A percentile compares a stretch with the other conserved stretches of the same genome.
Conservation (phyloP, 2,797 vertebrate genomes). For the Zalophus californianus region DNA sequence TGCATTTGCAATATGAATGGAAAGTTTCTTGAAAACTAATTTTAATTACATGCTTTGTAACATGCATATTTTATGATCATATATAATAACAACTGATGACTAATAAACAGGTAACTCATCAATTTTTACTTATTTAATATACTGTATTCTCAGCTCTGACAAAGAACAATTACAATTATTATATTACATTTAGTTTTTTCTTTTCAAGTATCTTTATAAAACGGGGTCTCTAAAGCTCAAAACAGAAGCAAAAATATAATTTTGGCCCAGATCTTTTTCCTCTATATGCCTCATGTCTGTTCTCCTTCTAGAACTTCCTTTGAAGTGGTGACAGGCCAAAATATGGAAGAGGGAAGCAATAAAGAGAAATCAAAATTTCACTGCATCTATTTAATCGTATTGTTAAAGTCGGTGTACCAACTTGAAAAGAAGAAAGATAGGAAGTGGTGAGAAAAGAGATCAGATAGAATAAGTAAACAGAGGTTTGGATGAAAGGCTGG, state of each 20-base stretch:
- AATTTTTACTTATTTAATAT: background rate
- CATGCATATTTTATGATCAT: background rate
- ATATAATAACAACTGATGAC: background rate
- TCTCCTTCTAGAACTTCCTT: constrained; percentile 45
- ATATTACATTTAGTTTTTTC: background rate
- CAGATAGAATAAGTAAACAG: background rate
- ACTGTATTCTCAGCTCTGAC: background rate
- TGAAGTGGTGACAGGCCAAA: constrained; percentile 34
- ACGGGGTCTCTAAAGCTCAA: background rate
- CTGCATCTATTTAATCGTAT: background rate
- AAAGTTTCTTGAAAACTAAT: constrained; percentile 36
- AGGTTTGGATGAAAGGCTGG: background rate
- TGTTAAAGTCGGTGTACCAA: background rate
- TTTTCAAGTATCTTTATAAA: constrained; percentile 18
- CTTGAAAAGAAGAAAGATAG: constrained; percentile 14
- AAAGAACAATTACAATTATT: background rate
- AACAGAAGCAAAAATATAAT: background rate
- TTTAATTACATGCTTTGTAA: constrained; percentile 42
- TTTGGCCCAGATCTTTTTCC: background rate
- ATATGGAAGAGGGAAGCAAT: background rate
- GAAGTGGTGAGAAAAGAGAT: background rate
- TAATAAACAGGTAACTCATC: constrained; percentile 21
- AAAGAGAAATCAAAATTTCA: constrained; percentile 45
- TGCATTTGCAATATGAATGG: constrained; percentile 19
- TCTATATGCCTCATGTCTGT: background rate